phyloP scores from a whole-genome alignment of 92 coral and sea anemone genomes.

The Bergia sp. region DNA sequence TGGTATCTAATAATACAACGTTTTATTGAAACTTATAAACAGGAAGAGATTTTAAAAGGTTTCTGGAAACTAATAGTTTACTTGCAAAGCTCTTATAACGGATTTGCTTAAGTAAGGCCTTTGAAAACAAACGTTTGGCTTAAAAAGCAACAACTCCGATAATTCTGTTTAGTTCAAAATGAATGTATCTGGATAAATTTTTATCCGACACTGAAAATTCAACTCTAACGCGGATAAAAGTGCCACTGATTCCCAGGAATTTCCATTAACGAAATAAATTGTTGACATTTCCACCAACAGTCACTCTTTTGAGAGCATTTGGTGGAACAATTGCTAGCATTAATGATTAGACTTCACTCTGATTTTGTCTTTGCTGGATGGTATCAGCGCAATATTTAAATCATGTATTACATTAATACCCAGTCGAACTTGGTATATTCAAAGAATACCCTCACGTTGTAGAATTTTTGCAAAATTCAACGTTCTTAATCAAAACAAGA shows the following conservation, averaged over 20 bases:
- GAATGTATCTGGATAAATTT: neutral
- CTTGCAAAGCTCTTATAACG: neutral
- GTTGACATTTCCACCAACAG: neutral
- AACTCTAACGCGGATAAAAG: neutral
- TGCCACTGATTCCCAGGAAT: neutral
- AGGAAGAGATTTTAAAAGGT: neutral
- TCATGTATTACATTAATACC: conserved; percentile 28
- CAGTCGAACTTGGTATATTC: neutral
- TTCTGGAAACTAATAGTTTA: neutral
- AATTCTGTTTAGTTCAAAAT: neutral
- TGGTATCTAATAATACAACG: neutral
- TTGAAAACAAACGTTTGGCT: neutral
- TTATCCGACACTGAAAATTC: neutral
- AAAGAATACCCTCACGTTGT: neutral
- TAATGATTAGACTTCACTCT: neutral
- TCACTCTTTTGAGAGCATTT: neutral
- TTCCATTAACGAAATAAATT: neutral
- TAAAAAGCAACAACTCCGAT: neutral
- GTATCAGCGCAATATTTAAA: neutral
- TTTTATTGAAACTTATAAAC: no score
- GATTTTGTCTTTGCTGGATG: neutral
- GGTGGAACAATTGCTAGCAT: neutral
- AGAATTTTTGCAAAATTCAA: neutral
- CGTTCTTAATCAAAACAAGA: neutral
- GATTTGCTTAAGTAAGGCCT: neutral